A percentile compares a stretch with the other conserved stretches of the same genome.
Evolutionary conservation across 2,888 invertebrate species (phyloP).

Genomic region (Apotomis capreana): DNA sequence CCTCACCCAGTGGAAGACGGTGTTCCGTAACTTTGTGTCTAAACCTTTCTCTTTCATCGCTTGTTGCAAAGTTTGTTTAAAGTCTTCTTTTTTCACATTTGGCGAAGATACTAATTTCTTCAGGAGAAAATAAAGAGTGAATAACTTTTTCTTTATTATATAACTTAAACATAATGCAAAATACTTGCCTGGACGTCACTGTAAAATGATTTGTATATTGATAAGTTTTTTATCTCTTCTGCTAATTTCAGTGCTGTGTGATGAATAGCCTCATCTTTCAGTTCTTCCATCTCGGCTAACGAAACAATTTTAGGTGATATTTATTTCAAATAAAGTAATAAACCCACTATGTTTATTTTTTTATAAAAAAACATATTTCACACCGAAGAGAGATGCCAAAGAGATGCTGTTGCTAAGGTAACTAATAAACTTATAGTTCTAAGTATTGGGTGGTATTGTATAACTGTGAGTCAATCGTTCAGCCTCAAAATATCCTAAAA

Average conservation of each 20-base stretch:
- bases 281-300: constrained; percentile 73
- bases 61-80: constrained; percentile 89
- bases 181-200: constrained; percentile 89
- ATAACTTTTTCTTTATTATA: constrained; percentile 19
- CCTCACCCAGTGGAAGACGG: constrained; percentile 92
- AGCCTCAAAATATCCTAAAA: neutral
- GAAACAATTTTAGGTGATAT: constrained; percentile 55
- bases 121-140: constrained; percentile 48
- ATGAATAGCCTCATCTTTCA: constrained; percentile 86
- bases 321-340: constrained; percentile 65
- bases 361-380: constrained; percentile 67
- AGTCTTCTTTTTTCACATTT: constrained; percentile 89
- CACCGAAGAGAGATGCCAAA: constrained; percentile 53
- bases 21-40: constrained; percentile 92
- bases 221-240: constrained; percentile 89
- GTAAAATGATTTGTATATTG: constrained; percentile 89
- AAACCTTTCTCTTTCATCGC: constrained; percentile 90
- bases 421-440: constrained; percentile 56
- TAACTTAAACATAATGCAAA: constrained; percentile 9
- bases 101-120: constrained; percentile 91
- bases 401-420: constrained; percentile 61
- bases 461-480: neutral
- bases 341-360: constrained; percentile 69
- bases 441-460: neutral
- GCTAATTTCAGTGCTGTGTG: constrained; percentile 90